Percentiles rank a stretch among this genome's conserved stretches.
Evolutionary conservation across 2,888 invertebrate species (phyloP).

Genomic region (Melipona beecheii): DNA sequence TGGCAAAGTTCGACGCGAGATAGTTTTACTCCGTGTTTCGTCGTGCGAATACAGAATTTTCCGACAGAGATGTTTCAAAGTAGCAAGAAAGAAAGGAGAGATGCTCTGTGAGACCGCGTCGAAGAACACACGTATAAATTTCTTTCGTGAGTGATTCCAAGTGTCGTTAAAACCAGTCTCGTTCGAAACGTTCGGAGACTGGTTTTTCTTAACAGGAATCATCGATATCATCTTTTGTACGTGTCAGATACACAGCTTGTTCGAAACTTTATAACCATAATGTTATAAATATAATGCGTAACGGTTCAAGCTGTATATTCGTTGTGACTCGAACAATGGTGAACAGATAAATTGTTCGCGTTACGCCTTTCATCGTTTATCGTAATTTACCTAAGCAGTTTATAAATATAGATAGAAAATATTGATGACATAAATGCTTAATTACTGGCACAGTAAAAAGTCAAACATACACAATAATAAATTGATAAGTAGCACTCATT

Average conservation of each 20-base stretch:
- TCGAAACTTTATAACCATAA: background rate
- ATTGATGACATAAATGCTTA: constrained; percentile 39
- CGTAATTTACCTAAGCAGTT: constrained; percentile 33
- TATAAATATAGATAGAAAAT: constrained; percentile 26
- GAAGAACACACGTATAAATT: background rate
- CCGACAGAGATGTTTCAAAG: background rate
- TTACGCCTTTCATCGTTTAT: background rate
- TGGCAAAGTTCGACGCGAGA: background rate
- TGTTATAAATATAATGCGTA: background rate
- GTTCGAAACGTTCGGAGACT: background rate
- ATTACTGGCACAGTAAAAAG: constrained; percentile 44
- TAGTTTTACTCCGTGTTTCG: background rate
- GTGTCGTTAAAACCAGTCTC: constrained; percentile 11
- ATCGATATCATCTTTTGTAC: background rate
- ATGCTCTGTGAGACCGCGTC: background rate
- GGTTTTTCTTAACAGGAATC: constrained; percentile 15
- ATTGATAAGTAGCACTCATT: constrained; percentile 49
- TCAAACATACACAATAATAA: constrained; percentile 55
- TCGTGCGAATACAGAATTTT: constrained; percentile 11
- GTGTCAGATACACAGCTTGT: constrained; percentile 12
- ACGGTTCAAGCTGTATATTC: constrained; percentile 18
- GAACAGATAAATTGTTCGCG: background rate
- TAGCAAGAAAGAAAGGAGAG: constrained; percentile 1
- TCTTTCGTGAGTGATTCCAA: constrained; percentile 1
- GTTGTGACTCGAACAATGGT: background rate